Evolutionary conservation across 2,888 invertebrate species (phyloP).

Genomic region (Coelopa pilipes): DNA sequence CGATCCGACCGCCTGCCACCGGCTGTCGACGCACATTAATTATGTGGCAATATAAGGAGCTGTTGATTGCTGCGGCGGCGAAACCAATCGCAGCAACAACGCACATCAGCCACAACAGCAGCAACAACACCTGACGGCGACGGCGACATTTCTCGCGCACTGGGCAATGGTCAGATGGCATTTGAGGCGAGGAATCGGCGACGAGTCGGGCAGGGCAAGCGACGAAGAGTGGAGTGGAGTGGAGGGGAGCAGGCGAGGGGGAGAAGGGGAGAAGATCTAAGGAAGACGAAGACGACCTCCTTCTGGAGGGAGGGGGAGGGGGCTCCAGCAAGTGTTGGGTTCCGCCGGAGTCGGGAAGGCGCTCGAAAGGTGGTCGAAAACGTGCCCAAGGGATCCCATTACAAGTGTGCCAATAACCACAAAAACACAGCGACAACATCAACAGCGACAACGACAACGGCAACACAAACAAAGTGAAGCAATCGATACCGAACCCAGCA

Average conservation of each 20-base stretch:
- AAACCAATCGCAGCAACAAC: background rate
- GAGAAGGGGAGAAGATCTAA: too few relatives aligned
- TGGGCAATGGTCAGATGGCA: background rate
- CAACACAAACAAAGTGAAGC: slow-evolving; percentile 41
- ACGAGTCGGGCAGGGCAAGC: background rate
- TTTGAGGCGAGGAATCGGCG: slow-evolving; percentile 7
- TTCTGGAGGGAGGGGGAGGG: background rate
- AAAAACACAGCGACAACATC: slow-evolving; percentile 51
- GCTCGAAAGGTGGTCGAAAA: slow-evolving; percentile 48
- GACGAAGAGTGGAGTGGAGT: too few relatives aligned
- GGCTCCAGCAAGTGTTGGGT: slow-evolving; percentile 24
- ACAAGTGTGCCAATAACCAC: slow-evolving; percentile 45
- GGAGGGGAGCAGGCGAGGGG: too few relatives aligned
- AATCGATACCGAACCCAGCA: too few relatives aligned
- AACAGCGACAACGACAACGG: background rate
- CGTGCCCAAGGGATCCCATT: slow-evolving; percentile 52
- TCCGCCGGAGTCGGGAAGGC: background rate
- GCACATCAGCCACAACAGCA: too few relatives aligned
- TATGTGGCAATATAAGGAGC: slow-evolving; percentile 48
- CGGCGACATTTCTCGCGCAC: slow-evolving; percentile 25
- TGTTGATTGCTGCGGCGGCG: slow-evolving; percentile 9
- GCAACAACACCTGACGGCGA: background rate
- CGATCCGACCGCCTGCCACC: background rate
- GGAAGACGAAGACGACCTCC: background rate
- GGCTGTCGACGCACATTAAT: slow-evolving; percentile 47